Evolutionary conservation across 2,113 vertebrate genomes (phyloP), one percentile per base, ranked within the genome.

Genomic region (Gambusia affinis): DNA sequence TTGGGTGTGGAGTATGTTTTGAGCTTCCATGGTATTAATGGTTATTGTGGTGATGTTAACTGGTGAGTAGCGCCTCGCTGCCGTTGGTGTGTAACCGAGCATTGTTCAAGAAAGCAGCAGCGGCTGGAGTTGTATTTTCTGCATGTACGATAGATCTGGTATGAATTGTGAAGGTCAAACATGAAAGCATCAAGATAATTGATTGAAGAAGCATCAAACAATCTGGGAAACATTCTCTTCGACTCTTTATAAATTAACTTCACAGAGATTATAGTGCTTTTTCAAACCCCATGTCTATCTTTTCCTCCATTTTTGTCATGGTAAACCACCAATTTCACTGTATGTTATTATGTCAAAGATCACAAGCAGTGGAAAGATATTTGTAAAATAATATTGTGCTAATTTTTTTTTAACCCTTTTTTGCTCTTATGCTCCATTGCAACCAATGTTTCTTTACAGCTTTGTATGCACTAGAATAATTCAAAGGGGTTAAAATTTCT

Each of bases 1-100:
- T 27, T 73, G 29, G 2, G 68, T 24, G 70, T 85, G 82, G 86
- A 88, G 80, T 72, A 60, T 82, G 80, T 82, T 85, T 83, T 54
- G 28, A 78, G 75, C 73, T 78, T 64, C 82, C 72, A 51, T 77
- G 42, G 76, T 30, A 8, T 65, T 69, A 33, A 60, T 80, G 83
- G 83, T 80, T 80, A 30, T 35, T 82, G 79, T 78, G 79, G 78
- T 60, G 0, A 15, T 60, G 33, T 42, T 73, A 37, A 74, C 33
- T 75, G 76, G 39, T 82, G 73, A 75, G 76, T 69, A 64, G 60
- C 29, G 65, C 79, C 64, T 68, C 31, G 7, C 60, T 80, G 35
- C 24, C 65, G 68, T 68, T 15, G 7, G 24, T 22, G 24, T 22
- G 47, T 35, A 57, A 65, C 6, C 24, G 15, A 1, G 47, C 27